These are phyloP conservation scores for Sceliomorpha sp. DNA, from an alignment of 2,888 invertebrate species.

Conservation along the genomic window DNA sequence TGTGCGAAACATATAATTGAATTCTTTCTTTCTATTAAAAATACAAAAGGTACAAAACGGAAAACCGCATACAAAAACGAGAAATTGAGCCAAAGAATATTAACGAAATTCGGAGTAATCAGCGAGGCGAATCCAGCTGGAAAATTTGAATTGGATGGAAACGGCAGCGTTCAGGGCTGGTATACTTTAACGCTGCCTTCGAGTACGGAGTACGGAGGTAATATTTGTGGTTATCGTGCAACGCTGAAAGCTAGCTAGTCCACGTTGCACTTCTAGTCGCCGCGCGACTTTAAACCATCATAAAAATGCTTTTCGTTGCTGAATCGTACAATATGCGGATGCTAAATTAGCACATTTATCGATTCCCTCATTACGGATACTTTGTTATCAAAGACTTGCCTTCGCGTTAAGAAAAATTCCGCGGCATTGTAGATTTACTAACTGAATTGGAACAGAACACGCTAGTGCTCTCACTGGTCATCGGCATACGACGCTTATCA, in stretches of 20 bases:
- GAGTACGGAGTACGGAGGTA: constrained; percentile 4
- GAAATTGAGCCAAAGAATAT: constrained; percentile 1
- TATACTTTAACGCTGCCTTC: constrained; percentile 1
- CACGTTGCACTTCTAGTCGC: constrained; percentile 3
- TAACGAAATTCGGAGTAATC: constrained; percentile 5
- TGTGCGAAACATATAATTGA: background rate
- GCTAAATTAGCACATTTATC: constrained; percentile 15
- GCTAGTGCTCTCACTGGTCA: too few relatives aligned
- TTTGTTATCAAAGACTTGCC: constrained; percentile 27
- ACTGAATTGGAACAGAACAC: too few relatives aligned
- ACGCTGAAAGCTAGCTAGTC: constrained; percentile 11
- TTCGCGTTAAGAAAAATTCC: too few relatives aligned
- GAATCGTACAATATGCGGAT: constrained; percentile 12
- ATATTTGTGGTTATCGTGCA: constrained; percentile 19
- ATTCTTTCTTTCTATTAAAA: background rate
- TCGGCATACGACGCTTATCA: too few relatives aligned
- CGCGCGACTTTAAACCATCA: constrained; percentile 24
- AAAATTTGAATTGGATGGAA: constrained; percentile 23
- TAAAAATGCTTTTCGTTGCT: constrained; percentile 19
- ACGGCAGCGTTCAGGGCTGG: constrained; percentile 1
- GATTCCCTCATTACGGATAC: constrained; percentile 24
- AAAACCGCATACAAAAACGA: background rate
- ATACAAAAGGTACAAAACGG: background rate
- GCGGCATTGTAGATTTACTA: too few relatives aligned
- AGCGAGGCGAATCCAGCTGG: constrained; percentile 8